phyloP scores from a whole-genome alignment of 1,140 invertebrate species.

The Aphelinus certus region DNA sequence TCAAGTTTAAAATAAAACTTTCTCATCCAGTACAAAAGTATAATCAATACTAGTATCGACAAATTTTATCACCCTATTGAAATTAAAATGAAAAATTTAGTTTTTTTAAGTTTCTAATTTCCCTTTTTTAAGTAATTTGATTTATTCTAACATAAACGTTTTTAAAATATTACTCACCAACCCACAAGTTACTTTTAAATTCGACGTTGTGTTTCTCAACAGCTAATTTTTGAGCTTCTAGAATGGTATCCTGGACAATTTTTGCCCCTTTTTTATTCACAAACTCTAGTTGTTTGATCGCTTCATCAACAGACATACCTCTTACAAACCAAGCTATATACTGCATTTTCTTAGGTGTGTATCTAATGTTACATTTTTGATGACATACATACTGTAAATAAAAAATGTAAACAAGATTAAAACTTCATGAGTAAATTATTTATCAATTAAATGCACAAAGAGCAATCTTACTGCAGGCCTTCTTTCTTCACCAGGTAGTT shows the following conservation, averaged over 20 bases:
- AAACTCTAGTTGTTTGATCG: constrained; percentile 89
- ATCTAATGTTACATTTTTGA: constrained; percentile 84
- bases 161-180: constrained; percentile 79
- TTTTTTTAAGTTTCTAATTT: too few species aligned
- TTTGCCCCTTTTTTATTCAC: constrained; percentile 83
- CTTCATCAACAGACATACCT: constrained; percentile 94
- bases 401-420: background rate
- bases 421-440: constrained; percentile 2
- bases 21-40: too few species aligned
- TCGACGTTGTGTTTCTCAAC: constrained; percentile 92
- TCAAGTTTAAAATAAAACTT: too few species aligned
- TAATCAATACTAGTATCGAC: too few species aligned
- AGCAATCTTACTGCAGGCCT: constrained; percentile 80
- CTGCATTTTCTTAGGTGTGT: constrained; percentile 92
- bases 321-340: constrained; percentile 86
- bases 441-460: constrained; percentile 28
- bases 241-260: constrained; percentile 80
- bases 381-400: constrained; percentile 86
- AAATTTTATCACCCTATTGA: too few species aligned
- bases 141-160: too few species aligned
- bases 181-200: constrained; percentile 95
- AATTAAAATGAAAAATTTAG: too few species aligned
- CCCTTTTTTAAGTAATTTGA: too few species aligned
- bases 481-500: constrained; percentile 75
- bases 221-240: constrained; percentile 90